Percentiles rank a stretch among this genome's conserved stretches.
These are phyloP conservation scores for Ectobius pallidus DNA, from an alignment of 2,888 invertebrate genomes.

Conservation along the genomic window DNA sequence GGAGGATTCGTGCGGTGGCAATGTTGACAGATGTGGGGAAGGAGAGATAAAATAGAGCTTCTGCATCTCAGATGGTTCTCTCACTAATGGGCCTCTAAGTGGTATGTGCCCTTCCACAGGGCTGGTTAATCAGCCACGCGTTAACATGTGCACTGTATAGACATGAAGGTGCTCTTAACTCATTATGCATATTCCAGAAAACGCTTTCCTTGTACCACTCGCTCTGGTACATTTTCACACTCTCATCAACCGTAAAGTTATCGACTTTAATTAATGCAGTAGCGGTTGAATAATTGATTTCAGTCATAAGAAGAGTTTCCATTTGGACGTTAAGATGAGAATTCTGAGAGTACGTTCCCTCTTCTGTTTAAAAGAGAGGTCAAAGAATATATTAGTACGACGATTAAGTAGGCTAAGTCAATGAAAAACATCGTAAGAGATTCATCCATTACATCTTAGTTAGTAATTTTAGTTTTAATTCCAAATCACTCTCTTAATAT, in stretches of 20 bases:
- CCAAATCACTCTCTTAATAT: too few species aligned
- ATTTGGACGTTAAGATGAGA: too few species aligned
- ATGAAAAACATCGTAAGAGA: too few species aligned
- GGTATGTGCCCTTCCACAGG: not conserved
- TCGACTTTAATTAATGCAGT: not conserved
- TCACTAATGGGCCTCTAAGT: conserved; percentile 7
- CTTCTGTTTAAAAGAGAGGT: too few species aligned
- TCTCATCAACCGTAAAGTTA: not conserved
- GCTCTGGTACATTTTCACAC: too few species aligned
- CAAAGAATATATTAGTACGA: too few species aligned
- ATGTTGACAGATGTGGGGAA: not conserved
- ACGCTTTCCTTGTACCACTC: conserved; percentile 39
- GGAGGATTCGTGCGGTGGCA: not conserved
- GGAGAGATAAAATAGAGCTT: not conserved
- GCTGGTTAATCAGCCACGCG: conserved; percentile 10
- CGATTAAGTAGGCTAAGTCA: too few species aligned
- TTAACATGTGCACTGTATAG: conserved; percentile 26
- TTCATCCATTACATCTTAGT: too few species aligned
- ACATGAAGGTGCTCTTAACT: not conserved
- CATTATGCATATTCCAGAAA: conserved; percentile 34
- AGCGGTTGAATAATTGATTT: not conserved
- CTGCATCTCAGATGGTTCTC: not conserved
- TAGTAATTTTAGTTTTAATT: too few species aligned
- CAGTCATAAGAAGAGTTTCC: not conserved
- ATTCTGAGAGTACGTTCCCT: too few species aligned